Evolutionary conservation across 2,797 vertebrate species (phyloP), one percentile per base, ranked within the genome.

Genomic region (Somateria mollissima): DNA sequence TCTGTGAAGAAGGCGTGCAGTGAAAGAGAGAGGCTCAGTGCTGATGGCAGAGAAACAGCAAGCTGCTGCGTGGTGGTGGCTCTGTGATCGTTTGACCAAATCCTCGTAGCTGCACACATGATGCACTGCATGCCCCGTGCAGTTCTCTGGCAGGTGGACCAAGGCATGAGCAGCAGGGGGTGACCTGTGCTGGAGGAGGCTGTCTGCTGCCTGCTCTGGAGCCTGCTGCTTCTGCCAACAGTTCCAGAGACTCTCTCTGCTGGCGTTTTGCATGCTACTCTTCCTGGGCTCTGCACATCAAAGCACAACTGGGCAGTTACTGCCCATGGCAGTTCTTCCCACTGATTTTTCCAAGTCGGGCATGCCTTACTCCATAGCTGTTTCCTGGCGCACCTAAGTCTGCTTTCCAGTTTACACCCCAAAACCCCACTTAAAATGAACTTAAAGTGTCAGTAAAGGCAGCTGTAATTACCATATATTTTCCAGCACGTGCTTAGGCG

Each of bases 231-330:
- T 11, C 19, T 10, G 15, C 22, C 24, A 58, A 6, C 36, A 18
- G 6, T 36, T 37, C 28, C 45, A 25, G 37, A 54, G 12, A 34
- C 17, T 73, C 19, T 67, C 22, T 90, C 41, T 14, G 3, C 37
- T 54, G 80, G 25, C 61, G 10, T 34, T 17, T 78, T 2, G 0
- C 41, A 25, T 0, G 0, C 65, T 71, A 6, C 15, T 88, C 25
- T 81, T 32, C 39, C 34, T 34, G 36, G 45, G 25, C 28, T 73
- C 13, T 51, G 41, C 60, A 34, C 3, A 21, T 65, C 64, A 34
- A 66, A 39, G 15, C 45, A 22, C 3, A 14, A 15, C 47, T 12
- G 24, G 34, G 56, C 8, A 47, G 34, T 56, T 84, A 36, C 45
- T 82, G 47, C 67, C 28, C 1, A 2, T n/a, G 27, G 36, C 20